Base-by-base conservation (phyloP, 2,797 vertebrate species). In the Catharus ustulatus region DNA sequence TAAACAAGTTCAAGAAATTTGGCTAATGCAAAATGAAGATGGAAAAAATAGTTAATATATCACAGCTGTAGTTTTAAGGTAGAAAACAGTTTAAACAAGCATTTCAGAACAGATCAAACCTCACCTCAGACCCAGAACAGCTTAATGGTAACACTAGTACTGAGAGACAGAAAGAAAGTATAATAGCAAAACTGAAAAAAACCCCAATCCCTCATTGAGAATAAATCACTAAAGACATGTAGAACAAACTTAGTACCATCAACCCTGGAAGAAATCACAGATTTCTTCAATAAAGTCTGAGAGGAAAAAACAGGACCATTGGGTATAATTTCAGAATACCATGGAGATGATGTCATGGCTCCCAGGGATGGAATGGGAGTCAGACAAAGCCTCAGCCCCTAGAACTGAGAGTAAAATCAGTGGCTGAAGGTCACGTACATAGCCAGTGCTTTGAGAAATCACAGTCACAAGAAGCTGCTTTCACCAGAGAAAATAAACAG, bases 311-410 rank as follows among this genome's bases (percentile, higher is more conserved):
- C 45, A 78, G 18, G 51, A 90, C 30, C 6, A 6, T 84, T 82
- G 16, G 51, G n/a, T 81, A 82, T 55, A 29, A 59, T 92, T 90
- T 89, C 78, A 92, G 71, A 93, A 96, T 95, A 55, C 87, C 87
- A 69, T 36, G 40, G 51, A 82, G 89, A 75, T 94, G 77, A 92
- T 68, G 67, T 92, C 94, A 95, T 3, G 7, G 75, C 81, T 94
- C 55, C 58, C 77, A 92, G 2, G 3, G 58, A 81, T 14, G 24
- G 69, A 62, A 81, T 6, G 0, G 76, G 69, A 94, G 95, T 42
- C 34, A 77, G 32, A 69, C 2, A 3, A 91, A 89, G 34, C 19
- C 73, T 85, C 32, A 15, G 72, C 72, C 52, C 48, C 36, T 4
- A 68, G 62, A 85, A 68, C 0, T 27, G 21, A 55, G 75, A 45